Base-by-base conservation (phyloP, 2,797 vertebrate genomes). In the Ceryle rudis region DNA sequence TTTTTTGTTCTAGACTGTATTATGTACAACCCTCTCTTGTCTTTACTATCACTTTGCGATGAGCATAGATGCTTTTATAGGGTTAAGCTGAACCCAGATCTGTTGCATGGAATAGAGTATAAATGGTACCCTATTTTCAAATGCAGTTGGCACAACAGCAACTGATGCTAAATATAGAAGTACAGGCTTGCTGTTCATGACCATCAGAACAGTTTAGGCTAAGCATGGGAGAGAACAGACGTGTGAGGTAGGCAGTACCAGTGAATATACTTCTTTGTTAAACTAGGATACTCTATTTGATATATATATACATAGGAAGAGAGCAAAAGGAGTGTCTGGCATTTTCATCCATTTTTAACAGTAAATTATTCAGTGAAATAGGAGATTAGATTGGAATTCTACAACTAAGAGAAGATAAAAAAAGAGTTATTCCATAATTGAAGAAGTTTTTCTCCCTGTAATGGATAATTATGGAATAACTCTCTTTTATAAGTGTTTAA, bases 381-480 rank as follows among this genome's bases (percentile, higher is more conserved):
- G 29, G 61, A 90, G 65, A 71, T 93, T 85, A 83, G 28, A 78
- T 71, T 57, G 26, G 44, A 57, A 72, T 81, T 92, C 75, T 92
- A 64, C 47, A 82, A 65, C 51, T 88, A 91, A 86, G 21, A 88
- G 20, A 91, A 79, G 62, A 79, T 70, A 11, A 55, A 81, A 81
- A 82, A 42, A 73, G 5, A 21, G 71, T 78, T 86, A 86, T 90
- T 92, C 62, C 18, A 16, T 88, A 75, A 90, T 13, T 94, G 72
- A 91, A 86, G 28, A 95, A 93, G 29, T 86, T 94, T 93, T 95
- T 89, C 82, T 86, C 77, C 69, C 55, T 0, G 5, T 79, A 95
- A 90, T 75, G 66, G 66, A 83, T 92, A 95, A 95, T 90, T 86
- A 88, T 70, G 66, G 75, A 96, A 96, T 81, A 86, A 94, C 75